A percentile compares a stretch with the other conserved stretches of the same genome.
Evolutionary conservation across 2,113 vertebrate genomes (phyloP).

Genomic region (Phyllopteryx taeniolatus): DNA sequence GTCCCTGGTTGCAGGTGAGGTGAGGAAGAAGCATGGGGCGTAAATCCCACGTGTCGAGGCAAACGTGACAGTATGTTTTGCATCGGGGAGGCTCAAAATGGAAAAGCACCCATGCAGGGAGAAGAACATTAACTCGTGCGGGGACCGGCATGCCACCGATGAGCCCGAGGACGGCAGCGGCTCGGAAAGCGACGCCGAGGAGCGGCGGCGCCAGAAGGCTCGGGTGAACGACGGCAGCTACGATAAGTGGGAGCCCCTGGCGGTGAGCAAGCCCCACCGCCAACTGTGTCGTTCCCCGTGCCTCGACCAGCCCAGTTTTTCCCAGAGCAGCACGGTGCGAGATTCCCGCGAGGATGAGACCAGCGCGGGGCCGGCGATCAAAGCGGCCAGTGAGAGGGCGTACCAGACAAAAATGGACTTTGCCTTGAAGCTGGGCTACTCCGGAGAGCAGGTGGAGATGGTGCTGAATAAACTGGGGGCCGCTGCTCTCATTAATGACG

Average conservation of each 20-base stretch:
- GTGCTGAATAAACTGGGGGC: slow-evolving; percentile 91
- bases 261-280: slow-evolving; percentile 82
- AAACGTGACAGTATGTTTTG: slow-evolving; percentile 90
- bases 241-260: slow-evolving; percentile 76
- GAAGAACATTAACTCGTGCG: slow-evolving; percentile 75
- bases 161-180: slow-evolving; percentile 88
- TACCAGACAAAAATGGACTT: slow-evolving; percentile 98
- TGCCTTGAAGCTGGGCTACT: slow-evolving; percentile 94
- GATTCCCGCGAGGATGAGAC: slow-evolving; percentile 78
- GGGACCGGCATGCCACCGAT: slow-evolving; percentile 74
- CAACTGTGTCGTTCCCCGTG: slow-evolving; percentile 97
- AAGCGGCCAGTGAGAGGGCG: slow-evolving; percentile 76
- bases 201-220: slow-evolving; percentile 61
- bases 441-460: slow-evolving; percentile 90
- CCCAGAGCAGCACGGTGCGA: slow-evolving; percentile 87
- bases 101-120: slow-evolving; percentile 86
- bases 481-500: slow-evolving; percentile 91
- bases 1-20: slow-evolving; percentile 72
- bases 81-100: slow-evolving; percentile 89
- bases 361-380: slow-evolving; percentile 34
- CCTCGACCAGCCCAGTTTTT: slow-evolving; percentile 92
- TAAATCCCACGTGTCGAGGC: slow-evolving; percentile 72
- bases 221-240: slow-evolving; percentile 48
- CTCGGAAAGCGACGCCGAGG: slow-evolving; percentile 89
- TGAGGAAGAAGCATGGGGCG: slow-evolving; percentile 76